Percentiles rank a stretch among this genome's conserved stretches.
These are phyloP conservation scores for Agrotis puta DNA, from an alignment of 2,888 invertebrate genomes.

Conservation along the genomic window DNA sequence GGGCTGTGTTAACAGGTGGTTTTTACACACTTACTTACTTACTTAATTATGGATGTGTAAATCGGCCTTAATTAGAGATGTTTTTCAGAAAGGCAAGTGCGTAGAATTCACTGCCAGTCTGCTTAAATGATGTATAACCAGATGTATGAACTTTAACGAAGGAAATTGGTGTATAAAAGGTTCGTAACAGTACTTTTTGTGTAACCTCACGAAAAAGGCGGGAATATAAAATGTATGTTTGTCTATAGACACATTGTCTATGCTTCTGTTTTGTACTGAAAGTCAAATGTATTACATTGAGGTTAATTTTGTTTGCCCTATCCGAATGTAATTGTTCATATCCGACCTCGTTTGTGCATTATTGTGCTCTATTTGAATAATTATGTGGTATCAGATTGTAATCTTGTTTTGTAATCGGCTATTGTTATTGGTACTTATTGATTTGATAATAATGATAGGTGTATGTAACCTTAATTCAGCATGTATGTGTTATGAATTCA, in stretches of 20 bases:
- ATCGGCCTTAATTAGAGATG: background rate
- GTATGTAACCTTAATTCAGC: constrained; percentile 16
- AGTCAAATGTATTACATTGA: constrained; percentile 9
- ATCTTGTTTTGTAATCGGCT: constrained; percentile 27
- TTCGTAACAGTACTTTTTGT: background rate
- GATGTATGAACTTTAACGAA: background rate
- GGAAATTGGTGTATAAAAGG: no score
- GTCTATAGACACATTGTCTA: background rate
- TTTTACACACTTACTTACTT: no score
- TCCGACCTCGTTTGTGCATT: constrained; percentile 41
- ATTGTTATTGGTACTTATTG: constrained; percentile 3
- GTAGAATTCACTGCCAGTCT: no score
- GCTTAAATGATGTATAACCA: background rate
- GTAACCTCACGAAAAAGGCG: fast-evolving
- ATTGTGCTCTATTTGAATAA: constrained; percentile 9
- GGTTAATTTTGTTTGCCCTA: no score
- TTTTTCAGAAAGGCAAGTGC: background rate
- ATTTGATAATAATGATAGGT: constrained; percentile 40
- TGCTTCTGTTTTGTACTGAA: background rate
- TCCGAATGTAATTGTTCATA: constrained; percentile 38
- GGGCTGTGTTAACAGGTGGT: no score
- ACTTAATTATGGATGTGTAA: no score
- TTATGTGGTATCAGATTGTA: background rate
- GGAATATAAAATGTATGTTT: background rate
- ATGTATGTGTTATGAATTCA: constrained; percentile 27